A percentile compares a stretch with the other conserved stretches of the same genome.
Evolutionary conservation across 2,797 vertebrate genomes (phyloP).

Genomic region (Pagetopsis macropterus): DNA sequence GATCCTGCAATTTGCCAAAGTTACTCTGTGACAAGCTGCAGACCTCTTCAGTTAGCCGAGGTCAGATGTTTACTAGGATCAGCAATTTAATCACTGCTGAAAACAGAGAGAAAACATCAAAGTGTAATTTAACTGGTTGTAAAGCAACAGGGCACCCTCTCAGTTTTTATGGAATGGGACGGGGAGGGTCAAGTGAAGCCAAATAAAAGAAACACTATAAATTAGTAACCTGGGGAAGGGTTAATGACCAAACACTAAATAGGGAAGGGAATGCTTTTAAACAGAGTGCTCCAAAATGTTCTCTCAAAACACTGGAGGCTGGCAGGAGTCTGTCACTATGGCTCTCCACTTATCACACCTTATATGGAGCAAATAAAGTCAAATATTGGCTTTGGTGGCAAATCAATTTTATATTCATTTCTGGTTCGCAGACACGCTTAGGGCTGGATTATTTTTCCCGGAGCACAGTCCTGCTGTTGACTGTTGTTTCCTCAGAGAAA

Average conservation of each 20-base stretch:
- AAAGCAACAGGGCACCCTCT: slow-evolving; percentile 84
- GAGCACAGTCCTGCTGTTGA: slow-evolving; percentile 62
- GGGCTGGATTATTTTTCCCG: slow-evolving; percentile 37
- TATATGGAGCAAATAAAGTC: slow-evolving; percentile 48
- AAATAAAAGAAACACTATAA: slow-evolving; percentile 87
- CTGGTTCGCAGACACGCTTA: slow-evolving; percentile 38
- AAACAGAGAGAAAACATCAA: slow-evolving; percentile 89
- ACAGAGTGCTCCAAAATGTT: slow-evolving; percentile 69
- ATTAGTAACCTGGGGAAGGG: slow-evolving; percentile 85
- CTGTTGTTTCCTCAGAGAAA: slow-evolving; percentile 70
- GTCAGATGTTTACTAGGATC: slow-evolving; percentile 88
- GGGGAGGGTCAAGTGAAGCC: slow-evolving; percentile 83
- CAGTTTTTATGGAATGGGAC: slow-evolving; percentile 81
- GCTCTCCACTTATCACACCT: slow-evolving; percentile 52
- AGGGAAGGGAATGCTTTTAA: slow-evolving; percentile 82
- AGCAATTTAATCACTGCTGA: slow-evolving; percentile 86
- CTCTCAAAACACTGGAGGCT: slow-evolving; percentile 50
- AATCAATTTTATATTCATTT: slow-evolving; percentile 38
- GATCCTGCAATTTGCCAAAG: slow-evolving; percentile 66
- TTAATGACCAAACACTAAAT: slow-evolving; percentile 85
- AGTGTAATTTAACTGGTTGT: slow-evolving; percentile 90
- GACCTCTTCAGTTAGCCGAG: slow-evolving; percentile 82
- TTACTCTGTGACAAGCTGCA: slow-evolving; percentile 70
- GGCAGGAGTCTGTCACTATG: slow-evolving; percentile 43
- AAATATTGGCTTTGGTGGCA: slow-evolving; percentile 39